Conservation (phyloP, 2,888 invertebrate species). For the Craniophora ligustri region DNA sequence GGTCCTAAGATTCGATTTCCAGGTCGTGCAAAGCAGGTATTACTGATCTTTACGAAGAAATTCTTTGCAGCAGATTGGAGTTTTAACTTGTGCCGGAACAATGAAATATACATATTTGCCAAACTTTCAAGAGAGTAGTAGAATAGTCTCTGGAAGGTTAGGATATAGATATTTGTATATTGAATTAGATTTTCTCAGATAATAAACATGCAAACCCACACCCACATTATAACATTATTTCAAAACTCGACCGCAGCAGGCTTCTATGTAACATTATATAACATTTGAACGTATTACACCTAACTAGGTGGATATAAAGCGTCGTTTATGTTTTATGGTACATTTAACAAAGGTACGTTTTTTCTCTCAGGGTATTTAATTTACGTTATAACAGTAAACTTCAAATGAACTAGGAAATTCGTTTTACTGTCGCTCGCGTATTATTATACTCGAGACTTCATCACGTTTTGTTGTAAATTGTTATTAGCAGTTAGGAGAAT, state of each 20-base stretch:
- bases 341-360: slow-evolving; percentile 44
- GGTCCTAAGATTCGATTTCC: too few relatives aligned
- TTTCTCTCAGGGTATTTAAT: slow-evolving; percentile 50
- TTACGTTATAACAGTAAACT: slow-evolving; percentile 33
- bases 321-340: slow-evolving; percentile 38
- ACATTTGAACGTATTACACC: slow-evolving; percentile 12
- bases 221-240: slow-evolving; percentile 1
- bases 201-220: background rate
- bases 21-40: too few relatives aligned
- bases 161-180: too few relatives aligned
- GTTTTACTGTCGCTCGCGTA: slow-evolving; percentile 41
- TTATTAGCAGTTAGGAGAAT: slow-evolving; percentile 28
- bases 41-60: too few relatives aligned
- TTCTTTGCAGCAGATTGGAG: too few relatives aligned
- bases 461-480: slow-evolving; percentile 34
- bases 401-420: slow-evolving; percentile 52
- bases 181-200: too few relatives aligned
- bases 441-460: slow-evolving; percentile 38
- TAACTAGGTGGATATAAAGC: slow-evolving; percentile 15
- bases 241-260: background rate
- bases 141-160: too few relatives aligned
- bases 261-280: slow-evolving; percentile 13
- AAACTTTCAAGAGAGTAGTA: too few relatives aligned
- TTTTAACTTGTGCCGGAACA: too few relatives aligned
- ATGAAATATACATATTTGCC: too few relatives aligned